phyloP scores from a whole-genome alignment of 2,113 vertebrate genomes.

The Chionomys nivalis region DNA sequence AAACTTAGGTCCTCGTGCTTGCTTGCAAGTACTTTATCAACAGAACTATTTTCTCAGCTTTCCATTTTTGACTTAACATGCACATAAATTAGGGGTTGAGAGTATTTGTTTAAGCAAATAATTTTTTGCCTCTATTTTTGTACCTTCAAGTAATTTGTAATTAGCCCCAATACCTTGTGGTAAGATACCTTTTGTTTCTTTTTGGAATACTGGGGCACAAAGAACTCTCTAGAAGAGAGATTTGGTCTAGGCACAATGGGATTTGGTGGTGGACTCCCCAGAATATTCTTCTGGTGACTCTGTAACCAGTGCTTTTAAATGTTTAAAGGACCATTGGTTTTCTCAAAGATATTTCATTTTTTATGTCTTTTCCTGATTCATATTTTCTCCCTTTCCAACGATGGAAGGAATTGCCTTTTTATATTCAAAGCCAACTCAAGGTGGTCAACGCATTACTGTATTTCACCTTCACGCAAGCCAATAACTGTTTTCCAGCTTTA shows the following conservation, averaged over 20 bases:
- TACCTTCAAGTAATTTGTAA: slow-evolving; percentile 22
- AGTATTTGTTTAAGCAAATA: slow-evolving; percentile 21
- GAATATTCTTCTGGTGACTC: neutral
- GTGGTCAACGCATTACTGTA: slow-evolving; percentile 64
- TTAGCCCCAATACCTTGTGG: neutral
- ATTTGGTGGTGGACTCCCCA: neutral
- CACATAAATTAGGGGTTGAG: neutral
- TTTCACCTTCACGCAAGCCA: neutral
- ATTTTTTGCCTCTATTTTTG: slow-evolving; percentile 8
- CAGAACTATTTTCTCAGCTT: neutral
- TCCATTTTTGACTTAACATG: neutral
- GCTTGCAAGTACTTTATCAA: neutral
- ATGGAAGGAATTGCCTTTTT: neutral
- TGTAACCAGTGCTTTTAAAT: neutral
- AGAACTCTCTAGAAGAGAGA: slow-evolving; percentile 35
- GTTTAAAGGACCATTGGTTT: neutral
- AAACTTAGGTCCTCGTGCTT: neutral
- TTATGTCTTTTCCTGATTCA: neutral
- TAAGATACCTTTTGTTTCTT: slow-evolving; percentile 20
- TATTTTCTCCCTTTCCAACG: neutral
- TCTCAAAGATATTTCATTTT: neutral
- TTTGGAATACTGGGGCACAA: neutral
- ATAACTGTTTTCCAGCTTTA: neutral
- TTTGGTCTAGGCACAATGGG: neutral
- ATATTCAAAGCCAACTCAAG: slow-evolving; percentile 3